These are phyloP conservation scores for Drosophila sp. DNA, from an alignment of 1,140 invertebrate species.

Conservation along the genomic window DNA sequence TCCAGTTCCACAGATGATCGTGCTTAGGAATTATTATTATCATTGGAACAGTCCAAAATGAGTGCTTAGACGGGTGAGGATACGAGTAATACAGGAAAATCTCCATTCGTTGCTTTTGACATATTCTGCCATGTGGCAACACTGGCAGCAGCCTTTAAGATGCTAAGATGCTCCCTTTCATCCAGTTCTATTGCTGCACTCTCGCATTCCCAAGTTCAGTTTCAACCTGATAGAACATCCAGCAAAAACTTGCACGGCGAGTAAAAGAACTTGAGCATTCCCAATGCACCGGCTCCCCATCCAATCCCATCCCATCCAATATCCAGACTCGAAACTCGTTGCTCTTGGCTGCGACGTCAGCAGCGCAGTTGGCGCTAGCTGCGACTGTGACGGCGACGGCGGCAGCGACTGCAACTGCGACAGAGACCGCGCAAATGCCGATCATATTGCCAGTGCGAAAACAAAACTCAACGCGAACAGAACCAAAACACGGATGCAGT, in stretches of 20 bases:
- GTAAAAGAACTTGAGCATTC: conserved; percentile 66
- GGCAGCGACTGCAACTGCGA: conserved; percentile 7
- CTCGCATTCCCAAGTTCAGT: conserved; percentile 61
- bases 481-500: conserved; percentile 51
- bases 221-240: conserved; percentile 35
- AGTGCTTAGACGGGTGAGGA: conserved; percentile 2
- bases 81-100: too few species aligned
- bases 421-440: conserved; percentile 24
- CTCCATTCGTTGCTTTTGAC: conserved; percentile 6
- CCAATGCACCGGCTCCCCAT: conserved; percentile 49
- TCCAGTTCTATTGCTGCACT: conserved; percentile 14
- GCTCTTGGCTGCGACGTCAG: conserved; percentile 23
- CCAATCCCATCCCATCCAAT: conserved; percentile 29
- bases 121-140: conserved; percentile 36
- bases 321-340: conserved; percentile 55
- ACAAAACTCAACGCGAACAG: conserved; percentile 78
- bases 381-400: conserved; percentile 9
- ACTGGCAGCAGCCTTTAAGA: conserved; percentile 1
- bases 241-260: conserved; percentile 68
- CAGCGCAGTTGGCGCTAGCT: conserved; percentile 7
- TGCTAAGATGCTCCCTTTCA: conserved; percentile 20
- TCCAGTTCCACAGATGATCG: background rate
- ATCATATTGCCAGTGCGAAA: conserved; percentile 66
- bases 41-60: conserved; percentile 16
- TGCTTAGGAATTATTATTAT: conserved; percentile 27